These are phyloP conservation scores for Aramus guarauna DNA, from an alignment of 2,113 vertebrate genomes.

Conservation along the genomic window DNA sequence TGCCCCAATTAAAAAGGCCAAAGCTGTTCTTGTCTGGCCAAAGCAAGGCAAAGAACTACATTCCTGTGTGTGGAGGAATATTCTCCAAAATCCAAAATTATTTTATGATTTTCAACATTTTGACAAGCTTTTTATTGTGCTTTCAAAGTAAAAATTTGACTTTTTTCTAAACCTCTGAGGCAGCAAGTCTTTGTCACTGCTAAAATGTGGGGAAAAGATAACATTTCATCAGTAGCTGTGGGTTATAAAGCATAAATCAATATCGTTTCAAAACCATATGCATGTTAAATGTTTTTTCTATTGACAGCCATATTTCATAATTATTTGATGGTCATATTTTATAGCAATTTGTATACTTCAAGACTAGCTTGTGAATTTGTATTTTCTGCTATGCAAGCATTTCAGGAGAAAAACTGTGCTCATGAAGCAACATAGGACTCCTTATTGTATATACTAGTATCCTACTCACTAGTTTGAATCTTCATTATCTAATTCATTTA, in stretches of 20 bases:
- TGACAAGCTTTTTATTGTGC: background rate
- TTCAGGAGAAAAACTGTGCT: background rate
- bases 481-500: background rate
- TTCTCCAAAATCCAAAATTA: background rate
- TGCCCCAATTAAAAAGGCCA: background rate
- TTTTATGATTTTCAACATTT: background rate
- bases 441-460: background rate
- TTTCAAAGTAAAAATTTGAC: background rate
- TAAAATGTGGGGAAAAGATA: background rate
- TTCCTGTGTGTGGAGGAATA: background rate
- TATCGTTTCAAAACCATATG: background rate
- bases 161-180: background rate
- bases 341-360: background rate
- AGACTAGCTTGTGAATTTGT: background rate
- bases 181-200: background rate
- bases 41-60: background rate
- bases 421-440: background rate
- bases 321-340: background rate
- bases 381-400: background rate
- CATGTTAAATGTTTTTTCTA: background rate
- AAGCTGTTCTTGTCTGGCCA: background rate
- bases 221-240: background rate
- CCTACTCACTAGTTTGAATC: background rate
- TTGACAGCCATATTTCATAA: background rate
- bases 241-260: background rate